Conservation (phyloP, 2,113 vertebrate genomes). For the Pampusana beccarii region DNA sequence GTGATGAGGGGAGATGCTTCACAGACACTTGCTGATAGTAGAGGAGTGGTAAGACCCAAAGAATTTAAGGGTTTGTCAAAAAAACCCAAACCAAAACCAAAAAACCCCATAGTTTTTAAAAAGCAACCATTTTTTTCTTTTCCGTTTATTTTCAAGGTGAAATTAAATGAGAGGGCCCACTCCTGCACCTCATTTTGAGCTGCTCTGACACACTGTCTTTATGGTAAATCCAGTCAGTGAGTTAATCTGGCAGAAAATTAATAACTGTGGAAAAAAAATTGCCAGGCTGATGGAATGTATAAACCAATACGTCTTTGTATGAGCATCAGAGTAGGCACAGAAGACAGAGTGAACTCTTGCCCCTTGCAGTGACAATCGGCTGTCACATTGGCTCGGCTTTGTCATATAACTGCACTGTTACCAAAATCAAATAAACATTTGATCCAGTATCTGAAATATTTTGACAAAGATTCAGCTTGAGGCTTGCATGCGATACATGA, state of each 20-base stretch:
- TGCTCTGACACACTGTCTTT: background rate
- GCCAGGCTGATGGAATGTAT: background rate
- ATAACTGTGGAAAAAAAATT: background rate
- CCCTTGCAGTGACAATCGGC: background rate
- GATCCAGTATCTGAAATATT: background rate
- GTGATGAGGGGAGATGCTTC: background rate
- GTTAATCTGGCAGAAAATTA: background rate
- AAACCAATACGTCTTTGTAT: background rate
- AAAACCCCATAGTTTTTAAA: background rate
- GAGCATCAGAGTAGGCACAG: background rate
- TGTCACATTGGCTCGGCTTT: background rate
- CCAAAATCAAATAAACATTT: background rate
- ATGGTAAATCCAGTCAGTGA: background rate
- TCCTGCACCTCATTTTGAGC: background rate
- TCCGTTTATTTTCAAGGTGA: background rate
- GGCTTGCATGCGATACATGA: background rate
- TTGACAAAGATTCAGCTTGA: background rate
- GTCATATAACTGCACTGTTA: background rate
- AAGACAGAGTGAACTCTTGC: background rate
- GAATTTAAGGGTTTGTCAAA: background rate
- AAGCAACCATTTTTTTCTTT: background rate
- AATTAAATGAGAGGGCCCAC: background rate
- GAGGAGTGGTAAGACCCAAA: background rate
- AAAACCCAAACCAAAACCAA: background rate
- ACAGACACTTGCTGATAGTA: background rate